Conservation (phyloP, 2,888 invertebrate genomes). For the Cephus sareptanus region DNA sequence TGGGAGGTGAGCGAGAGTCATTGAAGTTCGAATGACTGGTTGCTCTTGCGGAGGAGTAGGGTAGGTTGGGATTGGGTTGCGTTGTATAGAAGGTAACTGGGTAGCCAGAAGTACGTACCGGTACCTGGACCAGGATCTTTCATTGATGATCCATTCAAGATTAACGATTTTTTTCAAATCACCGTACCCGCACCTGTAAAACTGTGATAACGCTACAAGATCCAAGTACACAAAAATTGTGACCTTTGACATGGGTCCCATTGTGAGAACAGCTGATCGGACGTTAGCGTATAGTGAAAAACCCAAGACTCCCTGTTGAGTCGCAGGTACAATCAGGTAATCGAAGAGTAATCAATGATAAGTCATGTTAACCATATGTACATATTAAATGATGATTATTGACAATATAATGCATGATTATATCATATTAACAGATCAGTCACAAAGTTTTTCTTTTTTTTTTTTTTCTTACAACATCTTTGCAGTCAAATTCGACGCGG, state of each 20-base stretch:
- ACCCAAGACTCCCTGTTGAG: too few species aligned
- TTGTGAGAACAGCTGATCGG: not conserved
- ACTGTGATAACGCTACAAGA: not conserved
- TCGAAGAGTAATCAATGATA: too few species aligned
- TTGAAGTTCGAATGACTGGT: slow-evolving; percentile 36
- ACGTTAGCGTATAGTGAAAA: too few species aligned
- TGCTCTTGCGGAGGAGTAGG: slow-evolving; percentile 42
- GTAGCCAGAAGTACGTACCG: not conserved
- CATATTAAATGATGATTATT: too few species aligned
- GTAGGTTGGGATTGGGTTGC: slow-evolving; percentile 29
- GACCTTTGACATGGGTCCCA: not conserved
- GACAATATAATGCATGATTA: too few species aligned
- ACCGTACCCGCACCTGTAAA: not conserved
- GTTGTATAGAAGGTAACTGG: slow-evolving; percentile 1
- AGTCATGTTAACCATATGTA: too few species aligned
- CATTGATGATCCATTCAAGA: not conserved
- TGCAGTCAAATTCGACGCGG: too few species aligned
- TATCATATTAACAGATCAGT: too few species aligned
- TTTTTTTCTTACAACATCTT: too few species aligned
- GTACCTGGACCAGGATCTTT: not conserved
- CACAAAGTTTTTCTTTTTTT: too few species aligned
- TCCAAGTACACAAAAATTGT: not conserved
- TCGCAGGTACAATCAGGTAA: too few species aligned
- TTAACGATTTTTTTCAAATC: not conserved
- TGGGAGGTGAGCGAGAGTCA: slow-evolving; percentile 30